Conservation (phyloP, 2,888 invertebrate genomes). For the Hirtodrosophila alboralis region DNA sequence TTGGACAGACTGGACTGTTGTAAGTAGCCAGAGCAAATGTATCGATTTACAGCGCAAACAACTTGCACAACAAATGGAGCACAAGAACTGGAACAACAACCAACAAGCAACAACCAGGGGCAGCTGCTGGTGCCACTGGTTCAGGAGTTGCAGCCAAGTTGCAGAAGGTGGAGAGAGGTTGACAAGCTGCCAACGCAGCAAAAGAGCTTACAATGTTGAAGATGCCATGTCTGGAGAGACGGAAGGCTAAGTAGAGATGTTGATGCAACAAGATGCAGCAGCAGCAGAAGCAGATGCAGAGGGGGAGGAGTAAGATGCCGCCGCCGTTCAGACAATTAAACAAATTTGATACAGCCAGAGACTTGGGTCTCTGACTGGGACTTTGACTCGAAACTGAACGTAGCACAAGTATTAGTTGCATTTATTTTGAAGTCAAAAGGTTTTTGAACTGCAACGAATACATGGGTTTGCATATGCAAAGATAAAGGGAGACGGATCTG, state of each 20-base stretch:
- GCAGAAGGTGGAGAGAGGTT: conserved; percentile 38
- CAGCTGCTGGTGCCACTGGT: neutral
- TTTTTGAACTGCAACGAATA: conserved; percentile 62
- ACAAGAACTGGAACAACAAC: conserved; percentile 64
- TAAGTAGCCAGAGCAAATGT: conserved; percentile 75
- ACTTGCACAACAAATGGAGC: conserved; percentile 69
- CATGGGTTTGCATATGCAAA: conserved; percentile 34
- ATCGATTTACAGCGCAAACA: conserved; percentile 77
- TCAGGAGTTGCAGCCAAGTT: conserved; percentile 2
- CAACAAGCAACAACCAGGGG: conserved; percentile 2
- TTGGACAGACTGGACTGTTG: conserved; percentile 42
- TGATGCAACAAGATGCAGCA: conserved; percentile 8
- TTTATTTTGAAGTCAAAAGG: conserved; percentile 54
- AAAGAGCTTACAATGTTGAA: conserved; percentile 75
- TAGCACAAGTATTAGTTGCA: conserved; percentile 51
- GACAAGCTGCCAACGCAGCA: conserved; percentile 76
- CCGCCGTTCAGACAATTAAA: conserved; percentile 67
- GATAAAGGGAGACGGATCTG: conserved; percentile 13
- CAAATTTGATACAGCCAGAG: conserved; percentile 74
- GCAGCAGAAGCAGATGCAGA: too few species aligned
- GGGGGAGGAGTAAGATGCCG: conserved; percentile 38
- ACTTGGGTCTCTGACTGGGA: conserved; percentile 10
- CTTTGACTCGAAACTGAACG: neutral
- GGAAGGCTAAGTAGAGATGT: conserved; percentile 35
- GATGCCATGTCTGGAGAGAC: conserved; percentile 64